A percentile compares a stretch with the other conserved stretches of the same genome.
phyloP scores from a whole-genome alignment of 2,888 invertebrate genomes.

The Atethmia centrago region DNA sequence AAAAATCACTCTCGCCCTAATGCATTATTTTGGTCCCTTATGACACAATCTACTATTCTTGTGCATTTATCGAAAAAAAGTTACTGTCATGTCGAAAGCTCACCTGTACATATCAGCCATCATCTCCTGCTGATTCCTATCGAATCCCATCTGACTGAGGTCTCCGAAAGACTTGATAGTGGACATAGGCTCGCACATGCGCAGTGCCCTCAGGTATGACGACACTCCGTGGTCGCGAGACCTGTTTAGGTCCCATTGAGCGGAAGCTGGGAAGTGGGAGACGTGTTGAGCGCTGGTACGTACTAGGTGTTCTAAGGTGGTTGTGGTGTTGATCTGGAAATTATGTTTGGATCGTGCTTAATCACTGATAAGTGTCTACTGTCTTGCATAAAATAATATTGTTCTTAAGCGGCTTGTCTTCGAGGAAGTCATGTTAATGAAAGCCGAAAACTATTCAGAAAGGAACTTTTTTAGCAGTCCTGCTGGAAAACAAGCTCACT shows the following conservation, averaged over 20 bases:
- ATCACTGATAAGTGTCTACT: neutral
- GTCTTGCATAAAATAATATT: neutral
- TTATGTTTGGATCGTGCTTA: neutral
- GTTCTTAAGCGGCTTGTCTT: neutral
- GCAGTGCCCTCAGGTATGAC: constrained; percentile 92
- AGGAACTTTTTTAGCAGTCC: neutral
- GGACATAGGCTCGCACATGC: constrained; percentile 91
- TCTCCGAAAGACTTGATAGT: constrained; percentile 90
- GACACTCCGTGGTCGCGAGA: constrained; percentile 95
- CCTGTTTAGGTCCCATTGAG: constrained; percentile 87
- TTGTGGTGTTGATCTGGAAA: constrained; percentile 90
- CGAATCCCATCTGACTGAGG: constrained; percentile 90
- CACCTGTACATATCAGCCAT: constrained; percentile 93
- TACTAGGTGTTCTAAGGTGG: constrained; percentile 91
- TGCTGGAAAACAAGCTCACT: neutral
- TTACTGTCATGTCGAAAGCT: neutral
- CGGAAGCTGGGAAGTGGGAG: constrained; percentile 89
- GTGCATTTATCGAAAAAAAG: neutral
- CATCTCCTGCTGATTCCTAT: constrained; percentile 91
- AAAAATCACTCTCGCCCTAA: too few species aligned
- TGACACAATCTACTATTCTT: too few species aligned
- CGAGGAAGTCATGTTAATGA: neutral
- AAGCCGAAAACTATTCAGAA: neutral
- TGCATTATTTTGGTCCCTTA: too few species aligned
- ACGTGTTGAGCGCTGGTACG: constrained; percentile 92